A percentile compares a stretch with the other conserved stretches of the same genome.
Conservation (phyloP, 2,113 vertebrate species). For the Planiliza haematocheilus region DNA sequence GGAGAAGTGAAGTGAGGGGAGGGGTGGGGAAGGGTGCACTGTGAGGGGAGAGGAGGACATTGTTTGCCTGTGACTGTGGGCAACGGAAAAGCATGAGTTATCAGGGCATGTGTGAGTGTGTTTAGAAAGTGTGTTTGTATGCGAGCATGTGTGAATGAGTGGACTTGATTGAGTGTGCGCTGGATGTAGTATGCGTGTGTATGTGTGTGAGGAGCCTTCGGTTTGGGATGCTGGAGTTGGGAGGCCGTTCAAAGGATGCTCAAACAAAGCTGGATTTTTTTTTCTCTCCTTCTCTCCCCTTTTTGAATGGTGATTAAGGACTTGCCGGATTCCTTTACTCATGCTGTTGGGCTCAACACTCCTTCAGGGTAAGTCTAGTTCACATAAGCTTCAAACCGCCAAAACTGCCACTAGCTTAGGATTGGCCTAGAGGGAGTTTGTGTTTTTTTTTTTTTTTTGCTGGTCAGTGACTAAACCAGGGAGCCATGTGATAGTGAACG, state of each 20-base stretch:
- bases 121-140: conserved; percentile 78
- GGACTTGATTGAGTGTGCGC: conserved; percentile 63
- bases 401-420: conserved; percentile 69
- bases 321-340: conserved; percentile 80
- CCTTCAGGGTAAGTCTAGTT: conserved; percentile 81
- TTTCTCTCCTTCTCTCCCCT: conserved; percentile 21
- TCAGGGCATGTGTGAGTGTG: conserved; percentile 79
- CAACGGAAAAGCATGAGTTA: conserved; percentile 85
- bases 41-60: conserved; percentile 80
- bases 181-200: conserved; percentile 45
- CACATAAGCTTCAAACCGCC: conserved; percentile 71
- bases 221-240: conserved; percentile 72
- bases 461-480: conserved; percentile 46
- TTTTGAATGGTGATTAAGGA: conserved; percentile 80
- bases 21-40: conserved; percentile 70
- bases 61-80: conserved; percentile 86
- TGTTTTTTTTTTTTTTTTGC: conserved; percentile 44
- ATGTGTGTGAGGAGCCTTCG: conserved; percentile 54
- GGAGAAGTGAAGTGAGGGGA: conserved; percentile 79
- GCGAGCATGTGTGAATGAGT: conserved; percentile 71
- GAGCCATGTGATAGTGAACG: conserved; percentile 47
- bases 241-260: conserved; percentile 82
- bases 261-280: conserved; percentile 77
- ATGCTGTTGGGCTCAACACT: conserved; percentile 65
- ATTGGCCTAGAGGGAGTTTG: conserved; percentile 65